Percentiles rank a stretch among this genome's conserved stretches.
Conservation (phyloP, 2,797 vertebrate genomes). For the Menidia menidia region DNA sequence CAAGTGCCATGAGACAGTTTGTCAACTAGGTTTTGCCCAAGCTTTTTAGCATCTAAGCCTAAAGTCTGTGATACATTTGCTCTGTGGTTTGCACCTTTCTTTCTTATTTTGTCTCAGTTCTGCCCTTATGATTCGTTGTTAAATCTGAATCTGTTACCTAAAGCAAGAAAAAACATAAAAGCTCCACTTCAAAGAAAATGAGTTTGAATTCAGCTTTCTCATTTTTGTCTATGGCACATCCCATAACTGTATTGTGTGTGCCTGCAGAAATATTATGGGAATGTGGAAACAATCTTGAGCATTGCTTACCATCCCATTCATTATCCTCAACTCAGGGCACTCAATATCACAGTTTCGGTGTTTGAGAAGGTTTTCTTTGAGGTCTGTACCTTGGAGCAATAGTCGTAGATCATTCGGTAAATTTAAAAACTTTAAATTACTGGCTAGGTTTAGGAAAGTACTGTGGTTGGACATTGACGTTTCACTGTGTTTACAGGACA, state of each 20-base stretch:
- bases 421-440: too few relatives aligned
- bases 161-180: conserved; percentile 63
- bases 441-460: too few relatives aligned
- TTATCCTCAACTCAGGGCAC: neutral
- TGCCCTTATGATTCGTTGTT: conserved; percentile 60
- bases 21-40: conserved; percentile 35
- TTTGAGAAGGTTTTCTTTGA: neutral
- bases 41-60: conserved; percentile 36
- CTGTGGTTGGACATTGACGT: too few relatives aligned
- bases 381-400: neutral
- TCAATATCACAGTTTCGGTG: neutral
- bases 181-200: conserved; percentile 54
- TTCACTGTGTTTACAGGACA: too few relatives aligned
- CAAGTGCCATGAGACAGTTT: conserved; percentile 30
- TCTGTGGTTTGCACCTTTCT: conserved; percentile 45
- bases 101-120: conserved; percentile 21
- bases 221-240: conserved; percentile 35
- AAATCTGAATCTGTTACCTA: conserved; percentile 54
- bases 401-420: too few relatives aligned
- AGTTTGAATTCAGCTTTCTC: conserved; percentile 45
- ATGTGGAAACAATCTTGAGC: neutral
- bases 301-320: neutral
- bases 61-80: conserved; percentile 49
- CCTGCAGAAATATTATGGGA: conserved; percentile 7
- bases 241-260: conserved; percentile 27